phyloP scores from a whole-genome alignment of 2,797 vertebrate species.

The Dipus sagitta region DNA sequence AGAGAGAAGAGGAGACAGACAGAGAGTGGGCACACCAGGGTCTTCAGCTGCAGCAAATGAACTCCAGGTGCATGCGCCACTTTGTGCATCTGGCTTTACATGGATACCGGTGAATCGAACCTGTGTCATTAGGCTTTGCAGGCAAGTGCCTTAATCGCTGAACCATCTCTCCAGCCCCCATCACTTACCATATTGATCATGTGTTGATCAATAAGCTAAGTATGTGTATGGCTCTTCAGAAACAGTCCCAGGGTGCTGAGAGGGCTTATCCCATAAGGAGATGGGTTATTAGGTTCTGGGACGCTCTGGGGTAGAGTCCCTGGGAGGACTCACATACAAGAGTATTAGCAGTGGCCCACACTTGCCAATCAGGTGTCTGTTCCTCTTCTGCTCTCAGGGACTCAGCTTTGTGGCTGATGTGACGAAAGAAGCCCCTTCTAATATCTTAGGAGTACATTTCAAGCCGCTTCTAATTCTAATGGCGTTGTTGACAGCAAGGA shows the following conservation, averaged over 20 bases:
- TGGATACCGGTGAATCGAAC: no score
- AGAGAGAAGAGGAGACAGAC: no score
- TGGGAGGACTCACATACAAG: neutral
- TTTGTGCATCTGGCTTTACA: no score
- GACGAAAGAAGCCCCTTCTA: conserved; percentile 19
- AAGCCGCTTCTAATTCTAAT: conserved; percentile 58
- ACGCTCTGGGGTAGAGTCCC: neutral
- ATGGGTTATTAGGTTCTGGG: neutral
- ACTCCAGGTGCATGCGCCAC: no score
- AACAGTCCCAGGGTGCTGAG: neutral
- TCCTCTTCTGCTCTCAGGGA: conserved; percentile 24
- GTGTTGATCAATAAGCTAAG: neutral
- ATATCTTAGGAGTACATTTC: conserved; percentile 57
- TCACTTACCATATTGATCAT: conserved; percentile 37
- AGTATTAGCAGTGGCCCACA: neutral
- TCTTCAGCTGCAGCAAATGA: no score
- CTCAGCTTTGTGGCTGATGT: conserved; percentile 39
- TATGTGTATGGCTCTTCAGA: neutral
- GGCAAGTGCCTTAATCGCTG: no score
- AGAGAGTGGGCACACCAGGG: no score
- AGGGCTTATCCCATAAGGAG: neutral
- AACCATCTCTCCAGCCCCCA: neutral
- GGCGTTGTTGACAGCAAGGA: conserved; percentile 32
- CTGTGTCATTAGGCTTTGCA: no score
- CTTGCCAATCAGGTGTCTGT: neutral